These are phyloP conservation scores for Camponotus vicinus DNA, from an alignment of 1,140 invertebrate genomes.

Conservation along the genomic window DNA sequence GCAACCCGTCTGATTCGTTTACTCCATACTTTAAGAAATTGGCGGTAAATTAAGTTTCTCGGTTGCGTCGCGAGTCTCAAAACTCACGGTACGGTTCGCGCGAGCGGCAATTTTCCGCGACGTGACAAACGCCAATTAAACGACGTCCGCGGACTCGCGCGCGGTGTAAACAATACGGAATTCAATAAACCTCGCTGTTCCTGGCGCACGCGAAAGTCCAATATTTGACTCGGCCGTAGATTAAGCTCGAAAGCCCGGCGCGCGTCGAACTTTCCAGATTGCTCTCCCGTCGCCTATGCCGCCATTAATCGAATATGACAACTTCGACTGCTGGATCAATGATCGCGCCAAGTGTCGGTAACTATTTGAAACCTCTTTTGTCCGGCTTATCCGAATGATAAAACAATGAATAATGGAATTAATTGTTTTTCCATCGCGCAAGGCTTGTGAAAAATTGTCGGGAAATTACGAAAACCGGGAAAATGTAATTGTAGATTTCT, in stretches of 20 bases:
- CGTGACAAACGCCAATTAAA: constrained; percentile 66
- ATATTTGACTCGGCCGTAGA: constrained; percentile 65
- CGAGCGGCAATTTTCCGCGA: constrained; percentile 54
- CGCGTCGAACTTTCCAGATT: constrained; percentile 60
- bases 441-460: neutral
- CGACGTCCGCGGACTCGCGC: constrained; percentile 56
- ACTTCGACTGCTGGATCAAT: constrained; percentile 53
- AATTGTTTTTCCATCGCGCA: neutral
- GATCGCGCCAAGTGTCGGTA: constrained; percentile 29
- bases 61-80: neutral
- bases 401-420: neutral
- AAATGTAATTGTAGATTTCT: neutral
- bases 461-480: neutral
- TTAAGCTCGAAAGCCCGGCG: constrained; percentile 60
- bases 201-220: constrained; percentile 57
- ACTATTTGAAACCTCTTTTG: neutral
- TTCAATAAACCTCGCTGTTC: constrained; percentile 64
- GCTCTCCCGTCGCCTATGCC: constrained; percentile 43
- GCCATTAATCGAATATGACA: constrained; percentile 63
- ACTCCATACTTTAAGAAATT: neutral
- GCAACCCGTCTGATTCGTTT: neutral
- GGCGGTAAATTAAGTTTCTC: constrained; percentile 40
- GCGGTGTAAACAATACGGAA: constrained; percentile 68
- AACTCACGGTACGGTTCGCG: neutral
- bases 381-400: neutral